Conservation (phyloP, 1,140 invertebrate species). For the Colletes gigas region DNA sequence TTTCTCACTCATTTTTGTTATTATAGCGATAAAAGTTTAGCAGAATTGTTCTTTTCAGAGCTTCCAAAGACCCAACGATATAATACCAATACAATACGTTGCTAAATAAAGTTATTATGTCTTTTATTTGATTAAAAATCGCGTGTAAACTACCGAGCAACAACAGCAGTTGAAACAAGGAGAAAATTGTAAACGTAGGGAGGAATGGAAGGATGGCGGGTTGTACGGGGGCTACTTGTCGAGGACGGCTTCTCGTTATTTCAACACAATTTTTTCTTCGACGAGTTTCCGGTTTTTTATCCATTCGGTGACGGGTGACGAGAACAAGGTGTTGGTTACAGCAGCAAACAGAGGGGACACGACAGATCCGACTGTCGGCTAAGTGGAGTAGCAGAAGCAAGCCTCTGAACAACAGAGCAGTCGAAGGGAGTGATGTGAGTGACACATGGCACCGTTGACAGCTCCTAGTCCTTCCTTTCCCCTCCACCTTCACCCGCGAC, state of each 20-base stretch:
- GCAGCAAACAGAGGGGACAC: conserved; percentile 51
- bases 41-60: no score
- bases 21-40: no score
- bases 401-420: conserved; percentile 58
- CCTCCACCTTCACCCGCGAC: background rate
- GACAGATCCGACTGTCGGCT: conserved; percentile 62
- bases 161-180: no score
- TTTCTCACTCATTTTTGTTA: no score
- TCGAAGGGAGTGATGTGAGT: conserved; percentile 63
- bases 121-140: no score
- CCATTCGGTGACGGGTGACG: conserved; percentile 19
- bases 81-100: no score
- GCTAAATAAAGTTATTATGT: no score
- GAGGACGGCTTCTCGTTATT: background rate
- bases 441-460: conserved; percentile 67
- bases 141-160: no score
- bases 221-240: background rate
- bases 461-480: conserved; percentile 41
- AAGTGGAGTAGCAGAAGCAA: conserved; percentile 65
- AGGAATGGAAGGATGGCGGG: background rate
- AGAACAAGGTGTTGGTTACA: conserved; percentile 60
- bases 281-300: conserved; percentile 46
- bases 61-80: no score
- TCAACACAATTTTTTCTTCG: conserved; percentile 45
- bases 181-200: no score